A percentile compares a stretch with the other conserved stretches of the same genome.
Conservation (phyloP, 2,797 vertebrate species). For the Arctocebus calabarensis region DNA sequence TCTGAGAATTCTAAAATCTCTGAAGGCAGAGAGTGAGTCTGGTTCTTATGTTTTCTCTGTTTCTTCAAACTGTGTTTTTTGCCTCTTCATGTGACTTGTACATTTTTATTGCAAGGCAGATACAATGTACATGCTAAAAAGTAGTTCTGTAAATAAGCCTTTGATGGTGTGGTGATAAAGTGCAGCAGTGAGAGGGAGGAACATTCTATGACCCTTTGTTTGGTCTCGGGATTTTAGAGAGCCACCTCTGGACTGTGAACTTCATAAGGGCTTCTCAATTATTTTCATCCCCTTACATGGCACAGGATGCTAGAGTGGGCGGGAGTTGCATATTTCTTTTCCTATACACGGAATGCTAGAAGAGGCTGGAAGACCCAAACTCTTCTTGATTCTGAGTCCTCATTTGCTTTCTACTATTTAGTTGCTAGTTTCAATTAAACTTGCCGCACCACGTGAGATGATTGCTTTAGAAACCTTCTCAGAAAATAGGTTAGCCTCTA, state of each 20-base stretch:
- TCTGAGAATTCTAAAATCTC: neutral
- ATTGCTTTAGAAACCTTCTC: conserved; percentile 1
- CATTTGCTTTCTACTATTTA: conserved; percentile 28
- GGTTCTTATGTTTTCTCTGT: neutral
- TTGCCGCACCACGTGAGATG: neutral
- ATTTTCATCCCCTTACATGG: neutral
- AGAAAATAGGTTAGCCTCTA: conserved; percentile 25
- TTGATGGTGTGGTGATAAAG: neutral
- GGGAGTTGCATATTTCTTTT: neutral
- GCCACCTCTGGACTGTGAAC: neutral
- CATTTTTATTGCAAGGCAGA: neutral
- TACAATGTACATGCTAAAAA: neutral
- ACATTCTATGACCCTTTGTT: neutral
- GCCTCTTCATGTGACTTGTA: neutral
- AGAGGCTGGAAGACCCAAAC: neutral
- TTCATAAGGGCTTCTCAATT: neutral
- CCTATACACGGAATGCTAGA: neutral
- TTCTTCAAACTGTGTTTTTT: neutral
- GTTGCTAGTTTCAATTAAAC: conserved; percentile 35
- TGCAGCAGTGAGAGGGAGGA: neutral
- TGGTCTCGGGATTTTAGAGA: neutral
- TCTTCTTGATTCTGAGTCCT: neutral
- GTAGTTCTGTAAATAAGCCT: neutral
- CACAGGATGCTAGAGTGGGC: neutral
- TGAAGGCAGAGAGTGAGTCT: neutral